Base-by-base conservation (phyloP, 1,140 invertebrate species). In the Pseudomyrmex dendroicus region DNA sequence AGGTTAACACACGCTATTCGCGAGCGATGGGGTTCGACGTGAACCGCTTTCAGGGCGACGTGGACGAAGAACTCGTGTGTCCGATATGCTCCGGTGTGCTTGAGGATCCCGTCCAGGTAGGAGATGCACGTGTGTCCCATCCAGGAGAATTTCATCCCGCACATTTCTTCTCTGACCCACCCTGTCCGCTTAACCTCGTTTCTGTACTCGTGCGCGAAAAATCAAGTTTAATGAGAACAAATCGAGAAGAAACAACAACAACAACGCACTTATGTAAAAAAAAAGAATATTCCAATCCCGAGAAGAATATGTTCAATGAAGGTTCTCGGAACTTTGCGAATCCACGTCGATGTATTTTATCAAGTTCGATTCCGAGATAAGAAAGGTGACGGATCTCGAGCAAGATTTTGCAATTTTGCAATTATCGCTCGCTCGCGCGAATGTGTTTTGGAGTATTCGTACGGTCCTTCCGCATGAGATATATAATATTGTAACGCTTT, bases 51-150 rank as follows among this genome's bases (percentile, higher is more conserved):
- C 96, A 97, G 95, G 97, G 97, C 89, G 96, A 98, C 92, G 98
- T 98, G 74, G 98, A 98, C 93, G 98, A 98, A 95, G 98, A 99
- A 95, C 95, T 98, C 46, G 95, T 98, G 67, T 99, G 98, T 93
- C 97, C 98, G 78, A 98, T 99, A 94, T 99, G 98, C 94, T 97
- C 97, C 73, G 97, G 97, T 86, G 98, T 99, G 77, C 93, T 99
- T 48, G 97, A 98, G 91, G 97, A 98, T 91, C 98, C 98, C 56
- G 94, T 98, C 61, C 98, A 99, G 96, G 98, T 98, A 95, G 15
- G 54, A 17, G 10, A 17, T 3, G 12, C 17, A 13, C 12, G 12
- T 35, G 44, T 7, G 44, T 13, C 5, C 35, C 35, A 20, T 1
- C 13, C 15, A 20, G 7, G 10, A 5, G 12, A 2, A 15, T 10